Conservation (phyloP, 2,797 vertebrate species). For the Semaprochilodus insignis region DNA sequence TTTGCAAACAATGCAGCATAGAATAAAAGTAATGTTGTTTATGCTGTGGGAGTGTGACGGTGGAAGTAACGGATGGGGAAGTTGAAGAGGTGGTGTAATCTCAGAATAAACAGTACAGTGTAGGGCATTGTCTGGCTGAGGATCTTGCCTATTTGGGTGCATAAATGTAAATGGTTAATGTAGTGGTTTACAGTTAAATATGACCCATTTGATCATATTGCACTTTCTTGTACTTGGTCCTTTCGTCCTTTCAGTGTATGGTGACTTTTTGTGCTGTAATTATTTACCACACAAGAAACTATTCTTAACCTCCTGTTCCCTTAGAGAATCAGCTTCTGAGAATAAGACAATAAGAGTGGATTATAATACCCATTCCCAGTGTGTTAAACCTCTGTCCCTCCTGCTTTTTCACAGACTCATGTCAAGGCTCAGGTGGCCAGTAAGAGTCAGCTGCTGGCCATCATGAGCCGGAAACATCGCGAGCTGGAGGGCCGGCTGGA, state of each 20-base stretch:
- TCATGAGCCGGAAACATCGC: constrained; percentile 82
- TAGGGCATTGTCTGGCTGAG: not conserved
- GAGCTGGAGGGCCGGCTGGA: constrained; percentile 87
- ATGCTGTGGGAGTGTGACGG: not conserved
- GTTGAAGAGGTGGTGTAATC: not conserved
- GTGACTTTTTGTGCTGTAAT: not conserved
- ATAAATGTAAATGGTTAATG: not conserved
- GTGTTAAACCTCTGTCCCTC: not conserved
- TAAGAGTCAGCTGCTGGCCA: constrained; percentile 81
- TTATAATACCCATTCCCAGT: not conserved
- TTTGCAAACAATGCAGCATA: not conserved
- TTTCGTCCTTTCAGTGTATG: not conserved
- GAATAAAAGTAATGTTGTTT: not conserved
- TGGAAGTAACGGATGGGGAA: constrained; percentile 5
- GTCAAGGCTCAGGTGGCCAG: constrained; percentile 77
- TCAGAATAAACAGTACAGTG: constrained; percentile 5
- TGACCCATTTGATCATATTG: not conserved
- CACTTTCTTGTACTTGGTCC: not conserved
- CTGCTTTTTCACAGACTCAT: constrained; percentile 72
- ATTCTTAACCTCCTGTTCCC: not conserved
- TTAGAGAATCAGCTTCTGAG: not conserved
- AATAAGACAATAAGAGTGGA: not conserved
- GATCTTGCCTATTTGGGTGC: not conserved
- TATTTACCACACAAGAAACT: not conserved
- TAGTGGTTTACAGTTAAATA: not conserved